Evolutionary conservation across 2,797 vertebrate genomes (phyloP), one percentile per base, ranked within the genome.

Genomic region (Oophaga sylvatica): DNA sequence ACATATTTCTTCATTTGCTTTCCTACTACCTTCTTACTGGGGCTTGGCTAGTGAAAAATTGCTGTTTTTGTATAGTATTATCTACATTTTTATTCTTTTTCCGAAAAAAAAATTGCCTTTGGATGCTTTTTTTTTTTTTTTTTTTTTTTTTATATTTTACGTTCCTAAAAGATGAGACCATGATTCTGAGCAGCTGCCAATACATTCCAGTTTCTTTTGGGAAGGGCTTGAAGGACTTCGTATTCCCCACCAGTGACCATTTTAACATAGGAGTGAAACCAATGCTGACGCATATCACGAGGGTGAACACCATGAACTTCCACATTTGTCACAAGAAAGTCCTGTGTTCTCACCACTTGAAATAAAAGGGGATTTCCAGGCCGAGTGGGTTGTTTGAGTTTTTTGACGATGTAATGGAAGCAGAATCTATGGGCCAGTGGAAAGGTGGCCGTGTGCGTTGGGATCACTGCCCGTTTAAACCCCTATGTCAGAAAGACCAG

Each of bases 291-390:
- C 12, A 2, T 67, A 41, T 53, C 41, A 48, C 10, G 12, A 48
- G 75, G 22, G 75, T 9, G 22, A 77, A 8, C 48, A 56, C 19
- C 1, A 12, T 77, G 48, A 77, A 77, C 75, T 77, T 77, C 75
- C 75, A 77, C 75, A 77, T 77, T 77, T 45, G 19, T 75, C 7
- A 45, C 35, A 48, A 45, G 35, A 8, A 75, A 48, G 48, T 15
- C 75, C 48, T 77, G 20, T 77, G 75, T 56, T n/a, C 75, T 77
- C 75, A 77, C 26, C 48, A 16, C 13, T 56, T 26, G 48, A 20
- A 56, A 48, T 75, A 77, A n/a, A 22, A 77, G 75, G 75, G 48
- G 75, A 56, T 26, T 77, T 77, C 75, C 75, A 77, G 75, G 11
- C 11, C 3, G 20, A 45, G 2, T 19, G 41, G 35, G 35, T 45